phyloP scores from a whole-genome alignment of 2,888 invertebrate genomes.

The Cheilosia variabilis region DNA sequence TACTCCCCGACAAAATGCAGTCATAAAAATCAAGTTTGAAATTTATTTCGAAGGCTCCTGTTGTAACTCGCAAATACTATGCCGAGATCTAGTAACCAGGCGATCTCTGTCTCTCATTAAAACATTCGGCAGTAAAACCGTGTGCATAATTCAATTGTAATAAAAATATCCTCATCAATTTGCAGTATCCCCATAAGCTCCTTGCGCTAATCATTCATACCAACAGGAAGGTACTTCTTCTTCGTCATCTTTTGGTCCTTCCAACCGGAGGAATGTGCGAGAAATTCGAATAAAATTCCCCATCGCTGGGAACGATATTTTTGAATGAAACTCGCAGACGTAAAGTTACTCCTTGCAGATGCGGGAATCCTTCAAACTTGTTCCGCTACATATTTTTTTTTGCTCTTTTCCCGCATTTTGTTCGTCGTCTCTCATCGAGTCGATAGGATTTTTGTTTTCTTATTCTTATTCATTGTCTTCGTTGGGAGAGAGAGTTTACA shows the following conservation, averaged over 20 bases:
- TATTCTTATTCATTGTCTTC: constrained; percentile 5
- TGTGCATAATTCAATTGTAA: constrained; percentile 59
- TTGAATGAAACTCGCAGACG: constrained; percentile 38
- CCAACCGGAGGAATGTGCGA: constrained; percentile 28
- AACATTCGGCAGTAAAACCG: constrained; percentile 32
- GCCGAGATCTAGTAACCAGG: constrained; percentile 6
- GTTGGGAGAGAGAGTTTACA: not conserved
- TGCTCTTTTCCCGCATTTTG: not conserved
- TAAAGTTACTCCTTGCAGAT: constrained; percentile 42
- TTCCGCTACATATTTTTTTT: not conserved
- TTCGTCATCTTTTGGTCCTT: constrained; percentile 29
- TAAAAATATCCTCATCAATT: constrained; percentile 23
- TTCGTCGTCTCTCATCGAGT: not conserved
- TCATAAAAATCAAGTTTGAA: constrained; percentile 62
- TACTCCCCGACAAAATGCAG: constrained; percentile 4
- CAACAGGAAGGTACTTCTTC: constrained; percentile 21
- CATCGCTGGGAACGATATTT: constrained; percentile 16
- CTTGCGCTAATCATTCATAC: constrained; percentile 49
- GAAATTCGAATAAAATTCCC: constrained; percentile 51
- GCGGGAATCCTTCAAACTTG: constrained; percentile 49
- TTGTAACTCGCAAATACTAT: not conserved
- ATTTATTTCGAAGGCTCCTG: constrained; percentile 32
- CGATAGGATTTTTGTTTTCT: constrained; percentile 30
- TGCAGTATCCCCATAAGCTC: constrained; percentile 6
- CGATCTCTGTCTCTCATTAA: constrained; percentile 23